These are phyloP conservation scores for Amiota minor DNA, from an alignment of 2,888 invertebrate species.

Conservation along the genomic window DNA sequence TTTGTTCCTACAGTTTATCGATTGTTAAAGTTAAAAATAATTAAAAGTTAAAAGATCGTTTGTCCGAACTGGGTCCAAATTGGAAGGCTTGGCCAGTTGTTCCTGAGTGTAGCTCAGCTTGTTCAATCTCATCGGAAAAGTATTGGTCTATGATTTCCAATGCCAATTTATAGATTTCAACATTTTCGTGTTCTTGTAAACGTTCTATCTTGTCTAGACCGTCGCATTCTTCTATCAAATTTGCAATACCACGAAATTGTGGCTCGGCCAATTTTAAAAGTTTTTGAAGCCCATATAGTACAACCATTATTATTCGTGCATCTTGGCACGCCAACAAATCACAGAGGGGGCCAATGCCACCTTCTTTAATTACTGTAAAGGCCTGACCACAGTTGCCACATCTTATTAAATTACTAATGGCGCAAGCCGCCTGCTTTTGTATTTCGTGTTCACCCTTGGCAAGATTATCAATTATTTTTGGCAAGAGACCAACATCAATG, in stretches of 20 bases:
- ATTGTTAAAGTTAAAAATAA: conserved; percentile 40
- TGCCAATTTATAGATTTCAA: conserved; percentile 98
- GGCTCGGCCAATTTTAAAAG: conserved; percentile 96
- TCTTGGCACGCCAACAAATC: conserved; percentile 95
- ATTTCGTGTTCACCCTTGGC: too few relatives aligned
- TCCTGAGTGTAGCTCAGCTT: conserved; percentile 83
- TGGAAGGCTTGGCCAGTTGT: conserved; percentile 86
- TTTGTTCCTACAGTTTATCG: too few relatives aligned
- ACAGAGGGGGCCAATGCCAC: conserved; percentile 97
- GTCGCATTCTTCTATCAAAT: conserved; percentile 97
- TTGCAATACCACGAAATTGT: conserved; percentile 84
- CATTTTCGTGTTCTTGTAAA: conserved; percentile 97
- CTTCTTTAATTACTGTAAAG: conserved; percentile 92
- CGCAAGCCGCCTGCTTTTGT: too few relatives aligned
- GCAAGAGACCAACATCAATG: too few relatives aligned
- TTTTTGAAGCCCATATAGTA: conserved; percentile 96
- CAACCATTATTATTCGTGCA: conserved; percentile 91
- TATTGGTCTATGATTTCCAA: conserved; percentile 99
- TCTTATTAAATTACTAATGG: too few relatives aligned
- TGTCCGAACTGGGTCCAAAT: conserved; percentile 84
- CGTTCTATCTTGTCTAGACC: conserved; percentile 98
- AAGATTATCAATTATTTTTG: too few relatives aligned
- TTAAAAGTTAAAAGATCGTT: conserved; percentile 71
- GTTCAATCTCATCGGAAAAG: conserved; percentile 95
- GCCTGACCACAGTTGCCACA: too few relatives aligned